Conservation (phyloP, 1,140 invertebrate species). For the Tetragonula clypearis region DNA sequence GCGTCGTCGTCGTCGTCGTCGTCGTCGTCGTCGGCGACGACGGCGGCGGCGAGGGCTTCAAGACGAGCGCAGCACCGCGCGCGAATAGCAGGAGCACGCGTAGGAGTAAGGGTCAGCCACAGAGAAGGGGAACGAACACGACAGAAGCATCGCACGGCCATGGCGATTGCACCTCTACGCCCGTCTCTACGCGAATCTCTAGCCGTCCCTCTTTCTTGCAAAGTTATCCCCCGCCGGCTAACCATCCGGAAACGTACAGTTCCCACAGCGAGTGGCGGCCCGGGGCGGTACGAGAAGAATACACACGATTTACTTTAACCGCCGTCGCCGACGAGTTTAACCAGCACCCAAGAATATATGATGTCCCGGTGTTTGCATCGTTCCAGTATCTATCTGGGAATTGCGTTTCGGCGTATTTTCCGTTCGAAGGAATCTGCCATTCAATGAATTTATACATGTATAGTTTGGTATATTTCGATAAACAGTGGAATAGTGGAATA, state of each 20-base stretch:
- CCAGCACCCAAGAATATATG: no score
- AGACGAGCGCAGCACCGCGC: not conserved
- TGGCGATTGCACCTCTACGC: not conserved
- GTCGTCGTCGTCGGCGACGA: not conserved
- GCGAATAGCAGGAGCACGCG: conserved; percentile 36
- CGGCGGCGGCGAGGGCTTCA: not conserved
- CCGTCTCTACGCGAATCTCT: not conserved
- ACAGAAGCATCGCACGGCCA: conserved; percentile 5
- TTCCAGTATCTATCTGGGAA: no score
- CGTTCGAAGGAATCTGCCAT: no score
- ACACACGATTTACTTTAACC: conserved; percentile 17
- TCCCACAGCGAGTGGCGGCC: not conserved
- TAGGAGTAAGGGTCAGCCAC: conserved; percentile 1
- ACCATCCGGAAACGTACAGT: conserved; percentile 28
- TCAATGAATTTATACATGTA: no score
- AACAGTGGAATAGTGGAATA: no score
- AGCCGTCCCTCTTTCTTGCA: not conserved
- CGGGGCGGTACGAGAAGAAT: conserved; percentile 1
- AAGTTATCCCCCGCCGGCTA: conserved; percentile 2
- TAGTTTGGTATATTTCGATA: no score
- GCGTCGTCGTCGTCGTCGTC: not conserved
- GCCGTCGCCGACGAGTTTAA: not conserved
- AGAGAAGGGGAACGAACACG: not conserved
- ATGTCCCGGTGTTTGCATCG: no score
- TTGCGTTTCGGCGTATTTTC: no score